Conservation (phyloP, 1,140 invertebrate genomes). For the Chlorops oryzae region DNA sequence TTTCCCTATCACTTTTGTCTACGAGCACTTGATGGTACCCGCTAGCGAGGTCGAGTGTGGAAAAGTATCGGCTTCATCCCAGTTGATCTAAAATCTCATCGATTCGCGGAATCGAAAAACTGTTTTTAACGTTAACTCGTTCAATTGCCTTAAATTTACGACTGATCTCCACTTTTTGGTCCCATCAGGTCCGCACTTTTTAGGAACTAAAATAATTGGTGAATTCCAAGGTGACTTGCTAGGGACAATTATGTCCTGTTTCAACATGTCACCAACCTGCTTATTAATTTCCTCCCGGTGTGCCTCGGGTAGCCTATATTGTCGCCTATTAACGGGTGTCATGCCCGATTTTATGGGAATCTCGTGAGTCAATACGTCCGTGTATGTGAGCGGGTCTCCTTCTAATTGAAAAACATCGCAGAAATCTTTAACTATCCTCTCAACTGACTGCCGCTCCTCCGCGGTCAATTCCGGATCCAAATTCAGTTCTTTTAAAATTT, state of each 20-base stretch:
- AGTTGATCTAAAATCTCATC: conserved; percentile 49
- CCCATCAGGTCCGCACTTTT: conserved; percentile 22
- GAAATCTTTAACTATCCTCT: too few species aligned
- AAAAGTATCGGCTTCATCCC: conserved; percentile 46
- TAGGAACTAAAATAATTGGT: conserved; percentile 18
- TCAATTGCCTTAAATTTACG: conserved; percentile 41
- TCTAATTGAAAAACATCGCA: too few species aligned
- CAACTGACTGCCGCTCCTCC: too few species aligned
- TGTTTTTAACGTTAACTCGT: conserved; percentile 36
- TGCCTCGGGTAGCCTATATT: conserved; percentile 11
- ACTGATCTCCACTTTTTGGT: conserved; percentile 38
- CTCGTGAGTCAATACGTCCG: too few species aligned
- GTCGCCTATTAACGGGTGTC: too few species aligned
- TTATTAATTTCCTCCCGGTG: conserved; percentile 11
- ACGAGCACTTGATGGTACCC: conserved; percentile 53
- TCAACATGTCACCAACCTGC: conserved; percentile 15
- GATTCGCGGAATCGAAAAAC: conserved; percentile 52
- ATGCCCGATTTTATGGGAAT: too few species aligned
- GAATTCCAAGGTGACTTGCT: conserved; percentile 9
- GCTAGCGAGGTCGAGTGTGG: conserved; percentile 46
- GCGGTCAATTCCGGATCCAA: too few species aligned
- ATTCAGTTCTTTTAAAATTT: too few species aligned
- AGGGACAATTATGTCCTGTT: conserved; percentile 11
- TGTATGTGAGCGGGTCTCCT: too few species aligned
- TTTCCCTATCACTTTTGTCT: conserved; percentile 33